Percentiles rank a stretch among this genome's conserved stretches.
Conservation (phyloP, 2,113 vertebrate genomes). For the Lepisosteus osseus region DNA sequence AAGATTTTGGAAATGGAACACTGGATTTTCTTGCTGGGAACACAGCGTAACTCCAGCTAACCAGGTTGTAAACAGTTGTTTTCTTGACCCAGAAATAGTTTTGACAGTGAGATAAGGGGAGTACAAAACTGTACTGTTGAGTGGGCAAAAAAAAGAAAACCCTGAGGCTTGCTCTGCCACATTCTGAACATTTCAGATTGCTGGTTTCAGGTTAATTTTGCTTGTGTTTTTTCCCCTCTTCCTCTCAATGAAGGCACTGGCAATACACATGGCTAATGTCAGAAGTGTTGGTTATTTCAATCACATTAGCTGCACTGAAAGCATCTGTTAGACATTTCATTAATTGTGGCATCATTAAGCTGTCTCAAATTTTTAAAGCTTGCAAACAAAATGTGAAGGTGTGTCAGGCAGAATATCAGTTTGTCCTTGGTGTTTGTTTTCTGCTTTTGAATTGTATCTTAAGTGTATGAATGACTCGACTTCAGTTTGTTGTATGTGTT, state of each 20-base stretch:
- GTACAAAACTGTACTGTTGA: conserved; percentile 36
- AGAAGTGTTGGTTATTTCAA: conserved; percentile 78
- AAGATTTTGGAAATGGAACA: conserved; percentile 61
- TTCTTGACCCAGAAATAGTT: conserved; percentile 76
- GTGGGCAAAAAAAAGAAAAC: conserved; percentile 26
- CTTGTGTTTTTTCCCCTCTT: conserved; percentile 67
- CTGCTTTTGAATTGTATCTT: neutral
- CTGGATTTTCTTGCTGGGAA: conserved; percentile 67
- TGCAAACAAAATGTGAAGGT: conserved; percentile 66
- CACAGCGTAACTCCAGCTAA: conserved; percentile 65
- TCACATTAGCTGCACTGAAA: conserved; percentile 84
- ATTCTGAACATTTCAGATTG: conserved; percentile 82
- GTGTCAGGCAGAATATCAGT: neutral
- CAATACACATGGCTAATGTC: conserved; percentile 65
- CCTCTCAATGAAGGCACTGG: conserved; percentile 82
- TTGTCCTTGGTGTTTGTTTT: neutral
- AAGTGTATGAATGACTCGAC: no score
- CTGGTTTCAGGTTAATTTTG: conserved; percentile 74
- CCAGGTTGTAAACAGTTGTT: conserved; percentile 67
- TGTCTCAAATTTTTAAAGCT: conserved; percentile 93
- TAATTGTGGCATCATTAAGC: conserved; percentile 98
- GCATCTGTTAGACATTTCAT: conserved; percentile 96
- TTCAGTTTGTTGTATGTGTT: no score
- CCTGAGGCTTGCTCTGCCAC: conserved; percentile 71
- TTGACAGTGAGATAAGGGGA: conserved; percentile 45